Percentiles rank a stretch among this genome's conserved stretches.
Evolutionary conservation across 2,888 invertebrate genomes (phyloP).

Genomic region (Ommatoiulus sabulosus): DNA sequence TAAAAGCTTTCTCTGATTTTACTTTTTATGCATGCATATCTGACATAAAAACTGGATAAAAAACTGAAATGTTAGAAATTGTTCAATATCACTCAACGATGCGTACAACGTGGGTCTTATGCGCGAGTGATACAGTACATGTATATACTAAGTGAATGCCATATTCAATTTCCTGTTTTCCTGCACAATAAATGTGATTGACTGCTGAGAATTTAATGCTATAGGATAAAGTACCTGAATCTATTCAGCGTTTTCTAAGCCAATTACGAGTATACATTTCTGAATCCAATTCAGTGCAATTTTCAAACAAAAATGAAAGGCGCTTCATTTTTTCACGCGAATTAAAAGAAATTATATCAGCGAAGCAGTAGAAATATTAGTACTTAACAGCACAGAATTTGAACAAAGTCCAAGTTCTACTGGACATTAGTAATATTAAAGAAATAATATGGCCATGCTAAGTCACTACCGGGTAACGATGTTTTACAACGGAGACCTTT

Average conservation of each 20-base stretch:
- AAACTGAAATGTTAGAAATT: background rate
- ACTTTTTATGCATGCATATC: background rate
- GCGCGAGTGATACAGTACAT: background rate
- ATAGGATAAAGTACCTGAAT: background rate
- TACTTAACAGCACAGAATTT: background rate
- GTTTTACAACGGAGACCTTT: background rate
- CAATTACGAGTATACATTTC: background rate
- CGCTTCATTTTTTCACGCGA: too few relatives aligned
- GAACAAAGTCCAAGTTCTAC: too few relatives aligned
- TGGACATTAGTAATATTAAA: too few relatives aligned
- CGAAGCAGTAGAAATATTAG: background rate
- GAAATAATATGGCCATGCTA: background rate
- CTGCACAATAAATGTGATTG: background rate
- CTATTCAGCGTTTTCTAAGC: background rate
- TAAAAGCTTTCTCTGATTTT: background rate
- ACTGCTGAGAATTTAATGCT: background rate
- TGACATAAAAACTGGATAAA: background rate
- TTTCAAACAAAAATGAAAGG: too few relatives aligned
- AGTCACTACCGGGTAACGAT: background rate
- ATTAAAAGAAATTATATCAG: background rate
- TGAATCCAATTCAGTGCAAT: background rate
- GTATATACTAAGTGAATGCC: conserved; percentile 1
- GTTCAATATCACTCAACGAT: background rate
- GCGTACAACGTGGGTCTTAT: background rate
- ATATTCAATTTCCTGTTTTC: background rate